Base-by-base conservation (phyloP, 2,113 vertebrate genomes). In the Otolemur garnettii region DNA sequence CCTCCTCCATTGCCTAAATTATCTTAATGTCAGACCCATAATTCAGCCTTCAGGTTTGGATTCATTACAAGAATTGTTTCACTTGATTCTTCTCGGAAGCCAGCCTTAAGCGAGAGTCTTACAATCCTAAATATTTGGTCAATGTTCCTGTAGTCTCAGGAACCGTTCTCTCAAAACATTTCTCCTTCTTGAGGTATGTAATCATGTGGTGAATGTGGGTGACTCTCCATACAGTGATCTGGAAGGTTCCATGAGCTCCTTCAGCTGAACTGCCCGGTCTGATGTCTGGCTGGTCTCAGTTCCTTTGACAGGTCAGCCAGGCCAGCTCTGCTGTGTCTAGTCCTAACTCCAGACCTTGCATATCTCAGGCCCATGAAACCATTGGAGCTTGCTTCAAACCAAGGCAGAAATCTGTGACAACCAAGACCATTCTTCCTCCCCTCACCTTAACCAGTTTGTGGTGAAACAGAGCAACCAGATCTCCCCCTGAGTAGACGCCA, bases 361-460 rank as follows among this genome's bases (percentile, higher is more conserved):
- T 12, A 30, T 11, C 55, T 5, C 57, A n/a, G 0, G 42, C 9
- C 45, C 33, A 4, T 2, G 4, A 1, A 60, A 53, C 21, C 15
- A 18, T 45, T n/a, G n/a, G 55, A 33, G 33, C 12, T 66, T n/a
- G 33, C 28, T 59, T 68, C 35, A 35, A 50, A 22, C 10, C 50
- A 74, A 1, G 1, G 7, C 2, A 33, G 53, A 72, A 35, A 75
- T 1, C 21, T 5, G 21, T 35, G 33, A 79, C 57, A 4, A 11
- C 1, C 5, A 38, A 35, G 87, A 60, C 22, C 10, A 2, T 10
- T 62, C 2, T 26, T 35, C 7, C 35, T 8, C 5, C 42, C 30
- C 45, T 1, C 3, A 0, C 11, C 7, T 9, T 2, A 59, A n/a
- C 10, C 4, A 4, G 82, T 60, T 30, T 2, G 0, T 38, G 64